These are phyloP conservation scores for Erpornis zantholeuca DNA, from an alignment of 2,113 vertebrate genomes.

Conservation along the genomic window DNA sequence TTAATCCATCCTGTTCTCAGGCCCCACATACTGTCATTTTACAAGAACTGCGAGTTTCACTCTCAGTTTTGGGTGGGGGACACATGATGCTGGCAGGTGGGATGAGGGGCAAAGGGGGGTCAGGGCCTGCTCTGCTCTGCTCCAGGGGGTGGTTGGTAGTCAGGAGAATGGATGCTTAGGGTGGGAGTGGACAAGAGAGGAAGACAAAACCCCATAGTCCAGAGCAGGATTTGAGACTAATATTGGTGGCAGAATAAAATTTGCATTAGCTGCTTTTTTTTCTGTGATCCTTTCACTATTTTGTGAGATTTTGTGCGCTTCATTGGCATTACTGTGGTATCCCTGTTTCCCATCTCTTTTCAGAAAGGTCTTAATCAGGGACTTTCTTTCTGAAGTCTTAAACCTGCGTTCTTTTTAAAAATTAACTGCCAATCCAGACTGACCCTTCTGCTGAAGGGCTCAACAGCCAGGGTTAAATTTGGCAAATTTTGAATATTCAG, in stretches of 20 bases:
- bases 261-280: neutral
- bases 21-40: neutral
- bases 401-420: neutral
- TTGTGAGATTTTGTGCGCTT: neutral
- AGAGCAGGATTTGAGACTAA: neutral
- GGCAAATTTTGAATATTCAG: neutral
- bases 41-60: neutral
- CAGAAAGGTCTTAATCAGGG: neutral
- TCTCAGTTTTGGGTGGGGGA: neutral
- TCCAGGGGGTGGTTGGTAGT: rapidly evolving
- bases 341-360: neutral
- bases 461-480: neutral
- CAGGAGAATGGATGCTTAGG: neutral
- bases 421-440: neutral
- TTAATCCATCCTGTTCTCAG: neutral
- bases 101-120: neutral
- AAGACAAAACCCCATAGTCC: neutral
- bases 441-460: neutral
- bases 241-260: neutral
- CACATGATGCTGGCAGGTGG: neutral
- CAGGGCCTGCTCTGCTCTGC: neutral
- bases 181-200: neutral
- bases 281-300: neutral
- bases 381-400: neutral
- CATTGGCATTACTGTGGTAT: neutral